A percentile compares a stretch with the other conserved stretches of the same genome.
Evolutionary conservation across 2,113 vertebrate species (phyloP).

Genomic region (Periophthalmus modestus): DNA sequence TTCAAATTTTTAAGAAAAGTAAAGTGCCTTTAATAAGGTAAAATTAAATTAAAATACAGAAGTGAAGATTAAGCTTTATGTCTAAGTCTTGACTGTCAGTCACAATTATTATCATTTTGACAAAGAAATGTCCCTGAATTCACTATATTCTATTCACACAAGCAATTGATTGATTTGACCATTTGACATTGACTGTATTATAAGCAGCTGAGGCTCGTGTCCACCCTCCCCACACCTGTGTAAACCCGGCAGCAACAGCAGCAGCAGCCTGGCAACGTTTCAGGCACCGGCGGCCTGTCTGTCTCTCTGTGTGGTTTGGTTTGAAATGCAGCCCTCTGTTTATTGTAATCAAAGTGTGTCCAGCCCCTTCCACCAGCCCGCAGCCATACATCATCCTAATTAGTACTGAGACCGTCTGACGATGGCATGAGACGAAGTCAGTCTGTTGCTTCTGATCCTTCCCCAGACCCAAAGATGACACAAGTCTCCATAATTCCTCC

Average conservation of each 20-base stretch:
- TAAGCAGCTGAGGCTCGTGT: background rate
- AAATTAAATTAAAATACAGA: too few relatives aligned
- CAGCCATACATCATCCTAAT: conserved; percentile 9
- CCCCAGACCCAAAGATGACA: conserved; percentile 2
- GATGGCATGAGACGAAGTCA: conserved; percentile 2
- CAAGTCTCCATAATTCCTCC: background rate
- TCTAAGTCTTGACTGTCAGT: too few relatives aligned
- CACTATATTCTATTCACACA: too few relatives aligned
- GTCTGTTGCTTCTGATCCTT: background rate
- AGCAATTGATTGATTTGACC: background rate
- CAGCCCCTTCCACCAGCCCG: conserved; percentile 4
- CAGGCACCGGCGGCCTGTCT: too few relatives aligned
- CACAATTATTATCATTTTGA: too few relatives aligned
- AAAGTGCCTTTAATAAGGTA: too few relatives aligned
- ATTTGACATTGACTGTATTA: background rate
- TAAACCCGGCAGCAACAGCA: conserved; percentile 3
- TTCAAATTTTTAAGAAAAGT: too few relatives aligned
- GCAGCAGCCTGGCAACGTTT: background rate
- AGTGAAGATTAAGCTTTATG: too few relatives aligned
- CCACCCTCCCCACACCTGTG: conserved; percentile 2
- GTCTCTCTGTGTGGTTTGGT: conserved; percentile 6
- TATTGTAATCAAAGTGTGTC: conserved; percentile 8
- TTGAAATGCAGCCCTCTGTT: conserved; percentile 3
- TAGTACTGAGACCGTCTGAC: conserved; percentile 1
- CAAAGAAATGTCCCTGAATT: too few relatives aligned